Evolutionary conservation across 1,140 invertebrate genomes (phyloP), one percentile per base, ranked within the genome.

Genomic region (Rhagoletis pomonella): DNA sequence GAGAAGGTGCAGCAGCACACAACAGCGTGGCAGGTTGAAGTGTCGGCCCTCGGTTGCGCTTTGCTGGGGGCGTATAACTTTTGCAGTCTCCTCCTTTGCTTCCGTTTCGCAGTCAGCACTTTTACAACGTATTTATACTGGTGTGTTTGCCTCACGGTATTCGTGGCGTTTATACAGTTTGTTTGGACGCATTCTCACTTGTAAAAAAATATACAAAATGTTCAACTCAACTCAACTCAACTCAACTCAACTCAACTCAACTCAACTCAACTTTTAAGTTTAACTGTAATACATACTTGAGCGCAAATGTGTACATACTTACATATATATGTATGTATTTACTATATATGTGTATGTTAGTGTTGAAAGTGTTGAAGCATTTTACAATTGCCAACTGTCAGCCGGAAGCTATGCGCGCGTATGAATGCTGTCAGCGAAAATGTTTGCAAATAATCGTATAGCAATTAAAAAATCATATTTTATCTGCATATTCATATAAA

Each of bases 381-480:
- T 81, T 50, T 55, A 42, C 5, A 19, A 81, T 19, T 81, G 47
- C n/a, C 47, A 42, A 42, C 73, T 58, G 73, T 81, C 44, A 50
- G 2, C 17, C 55, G 47, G 0, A 17, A 77, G 17, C 1, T 44
- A 2, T 55, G 17, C 17, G 5, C 47, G 17, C 2, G 44, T 50
- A 19, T 47, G 69, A 50, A 5, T 50, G 69, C 17, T 77, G 12
- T 77, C 44, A 81, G 3, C 73, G 55, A 50, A 58, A 81, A 19
- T 29, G 73, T 55, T 29, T 58, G 47, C 47, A 81, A 55, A 81
- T 81, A 81, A 81, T 81, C 29, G 55, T 58, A 12, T 81, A 47
- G 55, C 50, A 81, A 81, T 81, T 81, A 81, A 81, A 81, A 81
- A 81, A 12, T 29, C 73, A 81, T 81, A 4, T 17, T 42, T 73